Evolutionary conservation across 2,113 vertebrate genomes (phyloP).

Genomic region (Neogobius melanostomus): DNA sequence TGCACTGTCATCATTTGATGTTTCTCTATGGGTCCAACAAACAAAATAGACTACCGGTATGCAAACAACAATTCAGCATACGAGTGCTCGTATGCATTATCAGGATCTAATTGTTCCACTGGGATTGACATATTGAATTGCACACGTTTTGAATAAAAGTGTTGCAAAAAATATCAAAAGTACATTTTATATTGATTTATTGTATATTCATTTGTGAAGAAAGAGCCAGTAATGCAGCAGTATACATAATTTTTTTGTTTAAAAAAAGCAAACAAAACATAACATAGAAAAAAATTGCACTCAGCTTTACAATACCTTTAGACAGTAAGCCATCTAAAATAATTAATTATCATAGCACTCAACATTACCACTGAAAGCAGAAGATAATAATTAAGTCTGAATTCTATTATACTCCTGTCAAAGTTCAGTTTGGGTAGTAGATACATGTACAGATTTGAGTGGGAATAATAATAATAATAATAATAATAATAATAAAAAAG

Average conservation of each 20-base stretch:
- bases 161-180: constrained; percentile 42
- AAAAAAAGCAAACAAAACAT: constrained; percentile 33
- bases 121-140: background rate
- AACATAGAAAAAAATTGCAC: constrained; percentile 55
- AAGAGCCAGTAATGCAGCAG: constrained; percentile 77
- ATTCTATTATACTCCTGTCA: constrained; percentile 60
- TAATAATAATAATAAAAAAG: background rate
- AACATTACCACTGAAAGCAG: constrained; percentile 70
- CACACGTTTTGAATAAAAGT: too few relatives aligned
- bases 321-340: constrained; percentile 73
- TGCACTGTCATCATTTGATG: too few relatives aligned
- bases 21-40: too few relatives aligned
- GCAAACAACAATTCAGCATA: too few relatives aligned
- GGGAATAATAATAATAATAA: background rate
- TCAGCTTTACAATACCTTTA: constrained; percentile 71
- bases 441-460: constrained; percentile 15
- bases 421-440: background rate
- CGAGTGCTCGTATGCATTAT: too few relatives aligned
- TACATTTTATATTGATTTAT: constrained; percentile 72
- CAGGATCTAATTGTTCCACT: background rate
- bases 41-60: too few relatives aligned
- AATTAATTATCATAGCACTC: constrained; percentile 69
- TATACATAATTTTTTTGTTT: constrained; percentile 66
- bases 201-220: constrained; percentile 74
- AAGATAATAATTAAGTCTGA: constrained; percentile 67